Base-by-base conservation (phyloP, 2,113 vertebrate genomes). In the Prunella himalayana region DNA sequence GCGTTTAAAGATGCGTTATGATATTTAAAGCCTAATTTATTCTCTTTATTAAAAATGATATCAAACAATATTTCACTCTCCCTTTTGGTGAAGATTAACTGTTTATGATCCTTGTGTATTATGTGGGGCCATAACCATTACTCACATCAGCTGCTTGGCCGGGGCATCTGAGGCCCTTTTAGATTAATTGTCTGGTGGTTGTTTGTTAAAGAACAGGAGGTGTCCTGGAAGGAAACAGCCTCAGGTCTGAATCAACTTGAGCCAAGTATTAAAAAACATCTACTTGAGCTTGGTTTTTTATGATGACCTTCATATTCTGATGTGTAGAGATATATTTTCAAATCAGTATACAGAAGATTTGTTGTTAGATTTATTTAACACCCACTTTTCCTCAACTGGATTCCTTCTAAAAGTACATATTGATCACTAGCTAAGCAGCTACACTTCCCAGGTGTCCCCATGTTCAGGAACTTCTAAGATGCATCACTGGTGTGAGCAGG, bases 31-130 rank as follows among this genome's bases (percentile, higher is more conserved):
- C 78, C 93, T 95, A 92, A 96, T 95, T 96, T 95, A 95, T 94
- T 96, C 90, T 92, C 95, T 97, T 97, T 93, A 97, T 97, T 97
- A 95, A 96, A 97, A 95, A 96, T 92, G 60, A 91, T 90, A 91
- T 79, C 94, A 94, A 96, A 93, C 89, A 35, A 85, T 88, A 95
- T 89, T 97, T 97, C 96, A 77, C 90, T 91, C 93, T 94, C 91
- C 76, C 88, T 95, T 96, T 95, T 89, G 96, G 76, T 45, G 92
- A 94, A 97, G 96, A 96, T 88, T 92, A 90, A 94, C 94, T 95
- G 92, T 94, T 93, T 94, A 90, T 85, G 95, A 93, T 86, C 90
- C 89, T 63, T 73, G 82, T 86, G 61, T 45, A 18, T 76, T 90
- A 82, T 7, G 6, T 19, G 15, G 49, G 71, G 86, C 76, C 56